Base-by-base conservation (phyloP, 1,140 invertebrate species). In the Platorchestia sp. region DNA sequence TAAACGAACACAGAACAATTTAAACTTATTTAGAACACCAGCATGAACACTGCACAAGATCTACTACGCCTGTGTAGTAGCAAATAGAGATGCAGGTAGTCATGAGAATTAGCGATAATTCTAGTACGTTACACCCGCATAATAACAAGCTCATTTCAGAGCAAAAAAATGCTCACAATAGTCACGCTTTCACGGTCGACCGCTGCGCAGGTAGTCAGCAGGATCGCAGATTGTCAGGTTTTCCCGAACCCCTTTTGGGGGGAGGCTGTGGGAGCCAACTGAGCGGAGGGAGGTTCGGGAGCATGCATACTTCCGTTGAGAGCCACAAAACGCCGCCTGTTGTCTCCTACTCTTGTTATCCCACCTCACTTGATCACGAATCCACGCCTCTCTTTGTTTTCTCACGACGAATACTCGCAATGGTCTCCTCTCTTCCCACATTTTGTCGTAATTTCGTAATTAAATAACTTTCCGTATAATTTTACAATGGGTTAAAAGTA, bases 101-200 rank as follows among this genome's bases (percentile, higher is more conserved):
- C 59, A 36, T 75, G 59, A 3, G 59, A 75, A 75, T 75, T 75
- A 10, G 27, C 36, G 59, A 75, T 75, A 75, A 75, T 75, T 75
- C 59, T 36, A 3, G 59, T 27, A 75, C 59, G 59, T 75, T 75
- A 75, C 59, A 75, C 59, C 59, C 59, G 27, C 10, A 19, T 10
- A 19, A 36, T 36, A 75, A 75, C 59, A 75, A 75, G 1, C 59
- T 75, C 59, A 75, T 75, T 75, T 75, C 10, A 75, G 59, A 75
- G 59, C 59, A 75, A 75, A 75, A n/a, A 75, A 75, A 75, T 75
- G 59, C 36, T 75, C 59, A 75, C 59, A 75, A 75, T 75, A 75
- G 59, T 75, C 59, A 75, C 59, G 59, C 59, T 75, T 75, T 75
- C 59, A 75, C 59, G 59, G 59, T 75, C 59, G 59, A 75, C 59